phyloP scores from a whole-genome alignment of 1,140 invertebrate genomes.

The Atta colombica region DNA sequence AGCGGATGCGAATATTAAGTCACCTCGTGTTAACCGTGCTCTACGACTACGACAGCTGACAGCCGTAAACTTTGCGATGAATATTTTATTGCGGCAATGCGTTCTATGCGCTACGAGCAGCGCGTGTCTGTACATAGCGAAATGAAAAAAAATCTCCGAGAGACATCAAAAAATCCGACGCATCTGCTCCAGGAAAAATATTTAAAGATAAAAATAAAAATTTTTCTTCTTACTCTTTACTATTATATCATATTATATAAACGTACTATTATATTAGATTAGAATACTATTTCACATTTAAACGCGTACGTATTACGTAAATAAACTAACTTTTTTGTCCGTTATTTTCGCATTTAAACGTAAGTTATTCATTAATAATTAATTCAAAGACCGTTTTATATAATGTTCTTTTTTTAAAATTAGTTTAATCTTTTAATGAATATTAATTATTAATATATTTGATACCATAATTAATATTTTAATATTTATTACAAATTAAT shows the following conservation, averaged over 20 bases:
- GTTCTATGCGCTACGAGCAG: not conserved
- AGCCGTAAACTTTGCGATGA: slow-evolving; percentile 54
- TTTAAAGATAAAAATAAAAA: not conserved
- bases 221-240: not conserved
- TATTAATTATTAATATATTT: not conserved
- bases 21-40: slow-evolving; percentile 30
- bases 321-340: not conserved
- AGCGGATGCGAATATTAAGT: slow-evolving; percentile 56
- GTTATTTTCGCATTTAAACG: not conserved
- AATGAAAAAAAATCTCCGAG: slow-evolving; percentile 29
- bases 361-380: not conserved
- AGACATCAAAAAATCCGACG: not conserved
- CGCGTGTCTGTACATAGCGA: not conserved
- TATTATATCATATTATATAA: not conserved
- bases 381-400: not conserved
- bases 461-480: too few species aligned
- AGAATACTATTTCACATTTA: too few species aligned
- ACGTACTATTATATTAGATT: not conserved
- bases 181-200: not conserved
- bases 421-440: not conserved
- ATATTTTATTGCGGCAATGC: slow-evolving; percentile 43
- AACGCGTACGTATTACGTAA: not conserved
- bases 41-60: slow-evolving; percentile 50
- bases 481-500: not conserved
- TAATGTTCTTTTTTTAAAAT: not conserved